Evolutionary conservation across 2,113 vertebrate species (phyloP).

Genomic region (Corvus moneduloides): DNA sequence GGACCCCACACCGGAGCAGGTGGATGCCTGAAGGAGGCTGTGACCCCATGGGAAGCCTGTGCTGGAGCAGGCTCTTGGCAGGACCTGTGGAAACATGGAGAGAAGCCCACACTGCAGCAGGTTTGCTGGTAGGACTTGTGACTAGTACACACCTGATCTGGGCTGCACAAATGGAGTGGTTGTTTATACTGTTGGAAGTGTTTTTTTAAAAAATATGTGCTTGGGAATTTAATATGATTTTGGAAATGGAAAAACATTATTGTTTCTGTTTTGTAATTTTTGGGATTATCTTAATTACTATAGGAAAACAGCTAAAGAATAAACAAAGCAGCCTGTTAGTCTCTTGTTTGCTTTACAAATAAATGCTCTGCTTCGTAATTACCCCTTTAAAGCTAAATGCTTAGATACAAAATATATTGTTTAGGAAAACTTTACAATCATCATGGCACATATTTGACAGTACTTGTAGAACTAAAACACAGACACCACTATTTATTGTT

Average conservation of each 20-base stretch:
- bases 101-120: background rate
- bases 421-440: background rate
- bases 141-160: background rate
- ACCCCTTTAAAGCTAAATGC: background rate
- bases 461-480: background rate
- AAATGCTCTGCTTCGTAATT: background rate
- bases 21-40: background rate
- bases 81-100: background rate
- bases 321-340: background rate
- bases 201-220: background rate
- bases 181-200: background rate
- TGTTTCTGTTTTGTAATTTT: constrained; percentile 4
- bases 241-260: background rate
- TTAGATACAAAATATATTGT: background rate
- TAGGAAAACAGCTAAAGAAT: constrained; percentile 1
- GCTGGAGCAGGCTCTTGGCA: background rate
- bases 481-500: background rate
- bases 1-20: background rate
- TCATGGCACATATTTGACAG: background rate
- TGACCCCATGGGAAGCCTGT: background rate
- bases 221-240: background rate
- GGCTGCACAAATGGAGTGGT: background rate
- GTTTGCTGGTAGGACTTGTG: background rate
- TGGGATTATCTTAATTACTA: background rate
- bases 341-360: background rate